These are phyloP conservation scores for Nemoura dubitans DNA, from an alignment of 2,888 invertebrate genomes.

Conservation along the genomic window DNA sequence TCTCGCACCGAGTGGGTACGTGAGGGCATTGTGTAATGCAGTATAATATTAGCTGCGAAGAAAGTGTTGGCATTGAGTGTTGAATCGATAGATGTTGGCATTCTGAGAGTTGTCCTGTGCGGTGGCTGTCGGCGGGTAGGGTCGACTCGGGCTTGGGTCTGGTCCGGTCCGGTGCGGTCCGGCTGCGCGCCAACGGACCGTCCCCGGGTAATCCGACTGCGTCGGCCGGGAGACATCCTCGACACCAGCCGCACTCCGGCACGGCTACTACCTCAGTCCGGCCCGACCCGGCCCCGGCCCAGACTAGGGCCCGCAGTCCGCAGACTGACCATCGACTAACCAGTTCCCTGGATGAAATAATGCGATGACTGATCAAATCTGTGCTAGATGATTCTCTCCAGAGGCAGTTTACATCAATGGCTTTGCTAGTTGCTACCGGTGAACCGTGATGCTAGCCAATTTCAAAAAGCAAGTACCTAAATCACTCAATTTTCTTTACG, in stretches of 20 bases:
- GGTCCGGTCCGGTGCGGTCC: neutral
- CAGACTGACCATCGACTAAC: neutral
- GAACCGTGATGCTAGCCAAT: constrained; percentile 5
- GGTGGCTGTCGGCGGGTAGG: neutral
- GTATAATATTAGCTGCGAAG: neutral
- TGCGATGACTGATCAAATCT: constrained; percentile 12
- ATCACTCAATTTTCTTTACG: constrained; percentile 1
- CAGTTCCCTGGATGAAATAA: constrained; percentile 7
- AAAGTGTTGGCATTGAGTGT: neutral
- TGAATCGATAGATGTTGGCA: neutral
- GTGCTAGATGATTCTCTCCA: constrained; percentile 7
- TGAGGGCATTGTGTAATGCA: neutral
- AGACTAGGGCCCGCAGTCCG: neutral
- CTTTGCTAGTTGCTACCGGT: neutral
- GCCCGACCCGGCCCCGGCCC: neutral
- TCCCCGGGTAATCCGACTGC: neutral
- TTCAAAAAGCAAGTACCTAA: constrained; percentile 1
- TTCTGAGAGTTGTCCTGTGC: neutral
- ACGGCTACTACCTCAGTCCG: neutral
- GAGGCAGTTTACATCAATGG: constrained; percentile 12
- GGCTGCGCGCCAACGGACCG: neutral
- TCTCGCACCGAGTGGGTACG: neutral
- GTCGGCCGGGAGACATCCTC: neutral
- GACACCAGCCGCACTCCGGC: neutral
- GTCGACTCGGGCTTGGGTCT: too few species aligned